phyloP scores from a whole-genome alignment of 53 echinoderm and acorn worm species.

The Echinometra lucunter region DNA sequence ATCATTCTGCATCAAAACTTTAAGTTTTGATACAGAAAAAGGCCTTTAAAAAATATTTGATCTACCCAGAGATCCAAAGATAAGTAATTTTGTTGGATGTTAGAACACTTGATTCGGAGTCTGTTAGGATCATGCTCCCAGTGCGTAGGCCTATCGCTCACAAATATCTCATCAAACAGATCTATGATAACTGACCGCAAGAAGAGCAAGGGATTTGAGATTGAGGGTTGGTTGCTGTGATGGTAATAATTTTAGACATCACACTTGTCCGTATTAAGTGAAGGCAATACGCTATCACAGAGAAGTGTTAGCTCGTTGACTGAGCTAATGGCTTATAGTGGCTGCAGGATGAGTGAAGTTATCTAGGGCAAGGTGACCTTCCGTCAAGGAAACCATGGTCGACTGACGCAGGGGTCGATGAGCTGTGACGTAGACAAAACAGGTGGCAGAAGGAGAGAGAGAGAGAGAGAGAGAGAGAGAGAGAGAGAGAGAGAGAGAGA shows the following conservation, averaged over 20 bases:
- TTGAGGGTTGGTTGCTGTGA: background rate
- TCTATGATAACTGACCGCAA: background rate
- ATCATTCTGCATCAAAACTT: too few relatives aligned
- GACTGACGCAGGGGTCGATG: background rate
- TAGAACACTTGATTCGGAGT: too few relatives aligned
- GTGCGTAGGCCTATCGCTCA: background rate
- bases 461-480: background rate
- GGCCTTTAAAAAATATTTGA: too few relatives aligned
- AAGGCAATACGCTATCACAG: too few relatives aligned
- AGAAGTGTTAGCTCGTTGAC: background rate
- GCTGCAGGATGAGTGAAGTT: background rate
- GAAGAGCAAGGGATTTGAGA: background rate
- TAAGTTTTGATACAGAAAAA: too few relatives aligned
- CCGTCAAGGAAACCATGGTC: constrained; percentile 11
- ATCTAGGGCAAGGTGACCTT: constrained; percentile 20
- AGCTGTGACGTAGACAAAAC: constrained; percentile 4
- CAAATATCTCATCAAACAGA: background rate
- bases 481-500: too few relatives aligned
- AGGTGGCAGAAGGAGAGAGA: background rate
- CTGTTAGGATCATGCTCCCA: background rate
- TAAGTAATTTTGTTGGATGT: too few relatives aligned
- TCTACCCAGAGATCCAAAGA: too few relatives aligned
- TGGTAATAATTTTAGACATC: background rate
- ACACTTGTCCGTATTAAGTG: too few relatives aligned
- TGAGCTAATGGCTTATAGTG: background rate